Evolutionary conservation across 2,888 invertebrate genomes (phyloP).

Genomic region (Augochlorella aurata): DNA sequence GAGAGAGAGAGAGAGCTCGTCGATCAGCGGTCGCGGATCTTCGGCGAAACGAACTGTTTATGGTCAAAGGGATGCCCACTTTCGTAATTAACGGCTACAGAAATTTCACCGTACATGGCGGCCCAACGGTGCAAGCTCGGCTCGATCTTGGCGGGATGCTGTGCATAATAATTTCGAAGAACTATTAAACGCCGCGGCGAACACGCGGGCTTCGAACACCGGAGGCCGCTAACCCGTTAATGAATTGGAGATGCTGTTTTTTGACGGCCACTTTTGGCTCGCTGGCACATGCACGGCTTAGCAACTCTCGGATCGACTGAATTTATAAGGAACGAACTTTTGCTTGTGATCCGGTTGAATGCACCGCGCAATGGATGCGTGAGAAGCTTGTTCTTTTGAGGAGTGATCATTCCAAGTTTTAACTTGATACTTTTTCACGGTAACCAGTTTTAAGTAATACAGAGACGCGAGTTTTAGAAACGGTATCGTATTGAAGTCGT

Average conservation of each 20-base stretch:
- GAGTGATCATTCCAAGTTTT: too few species aligned
- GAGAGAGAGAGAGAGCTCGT: background rate
- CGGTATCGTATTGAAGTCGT: too few species aligned
- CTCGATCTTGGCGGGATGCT: background rate
- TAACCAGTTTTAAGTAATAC: too few species aligned
- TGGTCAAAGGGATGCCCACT: constrained; percentile 10
- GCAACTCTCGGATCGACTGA: background rate
- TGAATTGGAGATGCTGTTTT: background rate
- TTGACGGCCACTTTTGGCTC: background rate
- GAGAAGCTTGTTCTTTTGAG: too few species aligned
- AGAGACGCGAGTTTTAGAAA: too few species aligned
- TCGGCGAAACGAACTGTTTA: background rate
- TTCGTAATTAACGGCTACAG: background rate
- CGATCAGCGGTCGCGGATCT: background rate
- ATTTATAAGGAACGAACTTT: background rate
- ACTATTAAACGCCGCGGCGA: background rate
- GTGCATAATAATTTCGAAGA: background rate
- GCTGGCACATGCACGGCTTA: background rate
- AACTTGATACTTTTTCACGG: too few species aligned
- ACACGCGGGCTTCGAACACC: too few species aligned
- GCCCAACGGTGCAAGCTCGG: background rate
- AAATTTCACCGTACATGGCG: background rate
- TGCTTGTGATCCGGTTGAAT: too few species aligned
- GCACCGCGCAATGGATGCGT: too few species aligned
- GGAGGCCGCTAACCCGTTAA: background rate